Conservation (phyloP, 2,797 vertebrate species). For the Passerculus sandwichensis region DNA sequence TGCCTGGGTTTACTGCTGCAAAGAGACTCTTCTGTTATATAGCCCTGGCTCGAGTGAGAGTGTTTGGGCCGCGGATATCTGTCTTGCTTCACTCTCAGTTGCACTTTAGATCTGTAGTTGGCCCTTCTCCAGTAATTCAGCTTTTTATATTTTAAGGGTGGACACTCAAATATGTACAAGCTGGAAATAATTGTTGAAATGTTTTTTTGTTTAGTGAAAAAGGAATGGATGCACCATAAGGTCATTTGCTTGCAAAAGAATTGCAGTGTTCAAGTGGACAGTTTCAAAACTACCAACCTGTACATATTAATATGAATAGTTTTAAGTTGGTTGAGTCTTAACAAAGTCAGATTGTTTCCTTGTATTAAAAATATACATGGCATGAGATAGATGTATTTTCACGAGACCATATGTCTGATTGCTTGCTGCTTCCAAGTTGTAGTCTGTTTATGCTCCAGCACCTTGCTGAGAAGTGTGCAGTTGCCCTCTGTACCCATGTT, state of each 20-base stretch:
- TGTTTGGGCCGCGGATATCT: background rate
- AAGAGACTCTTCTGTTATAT: background rate
- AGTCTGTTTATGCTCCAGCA: background rate
- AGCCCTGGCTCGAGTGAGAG: background rate
- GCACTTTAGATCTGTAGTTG: background rate
- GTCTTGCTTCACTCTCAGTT: background rate
- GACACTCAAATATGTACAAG: background rate
- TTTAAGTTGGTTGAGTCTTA: background rate
- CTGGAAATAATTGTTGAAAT: constrained; percentile 2
- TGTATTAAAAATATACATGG: constrained; percentile 15
- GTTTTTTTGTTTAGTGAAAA: background rate
- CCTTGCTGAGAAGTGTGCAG: background rate
- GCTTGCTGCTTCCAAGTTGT: background rate
- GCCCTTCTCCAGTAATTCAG: background rate
- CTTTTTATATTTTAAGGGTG: background rate
- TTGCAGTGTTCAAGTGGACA: background rate
- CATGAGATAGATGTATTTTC: background rate
- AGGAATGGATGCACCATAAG: background rate
- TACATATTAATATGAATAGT: background rate
- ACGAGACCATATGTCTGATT: constrained; percentile 22
- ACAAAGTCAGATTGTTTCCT: background rate
- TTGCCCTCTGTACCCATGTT: background rate
- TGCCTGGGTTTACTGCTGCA: background rate
- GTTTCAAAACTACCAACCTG: background rate
- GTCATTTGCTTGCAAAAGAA: background rate